A percentile compares a stretch with the other conserved stretches of the same genome.
Evolutionary conservation across 2,888 invertebrate genomes (phyloP).

Genomic region (Drosophila mimica): DNA sequence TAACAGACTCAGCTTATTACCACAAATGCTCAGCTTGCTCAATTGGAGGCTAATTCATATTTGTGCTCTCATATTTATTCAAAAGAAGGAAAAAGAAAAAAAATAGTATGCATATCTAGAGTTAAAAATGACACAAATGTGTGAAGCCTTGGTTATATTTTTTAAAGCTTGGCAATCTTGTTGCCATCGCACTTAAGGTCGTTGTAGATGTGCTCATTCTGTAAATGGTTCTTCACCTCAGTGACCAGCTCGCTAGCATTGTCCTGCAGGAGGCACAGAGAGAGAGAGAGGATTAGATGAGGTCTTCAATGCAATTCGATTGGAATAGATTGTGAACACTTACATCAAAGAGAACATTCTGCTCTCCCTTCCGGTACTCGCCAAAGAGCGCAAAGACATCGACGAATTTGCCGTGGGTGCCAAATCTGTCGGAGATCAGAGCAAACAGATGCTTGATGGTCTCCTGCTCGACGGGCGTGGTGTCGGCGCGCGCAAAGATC

Average conservation of each 20-base stretch:
- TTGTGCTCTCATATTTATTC: slow-evolving; percentile 25
- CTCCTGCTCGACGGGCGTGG: slow-evolving; percentile 81
- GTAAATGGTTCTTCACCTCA: slow-evolving; percentile 74
- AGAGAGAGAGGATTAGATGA: neutral
- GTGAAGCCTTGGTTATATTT: neutral
- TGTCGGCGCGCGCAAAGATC: slow-evolving; percentile 75
- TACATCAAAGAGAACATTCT: slow-evolving; percentile 83
- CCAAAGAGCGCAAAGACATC: slow-evolving; percentile 84
- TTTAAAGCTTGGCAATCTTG: slow-evolving; percentile 66
- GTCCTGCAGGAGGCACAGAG: slow-evolving; percentile 66
- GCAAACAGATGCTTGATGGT: slow-evolving; percentile 83
- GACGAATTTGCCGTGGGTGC: slow-evolving; percentile 74
- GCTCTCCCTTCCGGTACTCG: slow-evolving; percentile 75
- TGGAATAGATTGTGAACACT: slow-evolving; percentile 44
- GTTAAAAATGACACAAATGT: slow-evolving; percentile 3
- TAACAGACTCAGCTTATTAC: neutral
- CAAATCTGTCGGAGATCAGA: slow-evolving; percentile 82
- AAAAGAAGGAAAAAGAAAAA: slow-evolving; percentile 10
- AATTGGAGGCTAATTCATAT: neutral
- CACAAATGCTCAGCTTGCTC: neutral
- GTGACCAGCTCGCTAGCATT: slow-evolving; percentile 77
- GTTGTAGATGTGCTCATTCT: slow-evolving; percentile 77
- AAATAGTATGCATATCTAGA: slow-evolving; percentile 29
- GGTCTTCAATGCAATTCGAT: neutral
- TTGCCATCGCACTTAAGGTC: slow-evolving; percentile 79